Evolutionary conservation across 2,888 invertebrate species (phyloP).

Genomic region (Apotomis betuletana): DNA sequence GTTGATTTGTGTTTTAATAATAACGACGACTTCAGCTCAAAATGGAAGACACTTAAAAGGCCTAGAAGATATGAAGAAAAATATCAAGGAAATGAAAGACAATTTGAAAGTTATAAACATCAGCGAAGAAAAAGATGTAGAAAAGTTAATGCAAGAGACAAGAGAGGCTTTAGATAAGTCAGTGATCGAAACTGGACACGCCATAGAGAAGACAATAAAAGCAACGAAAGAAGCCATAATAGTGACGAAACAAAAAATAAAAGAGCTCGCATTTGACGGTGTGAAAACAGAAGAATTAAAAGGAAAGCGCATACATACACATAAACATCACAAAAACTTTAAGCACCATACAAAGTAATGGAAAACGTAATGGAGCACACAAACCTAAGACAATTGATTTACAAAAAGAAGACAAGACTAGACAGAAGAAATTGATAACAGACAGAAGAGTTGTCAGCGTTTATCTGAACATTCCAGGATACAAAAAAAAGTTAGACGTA

Average conservation of each 20-base stretch:
- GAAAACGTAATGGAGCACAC: too few relatives aligned
- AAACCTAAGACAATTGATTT: neutral
- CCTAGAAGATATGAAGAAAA: neutral
- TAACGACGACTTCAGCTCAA: neutral
- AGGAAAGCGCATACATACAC: neutral
- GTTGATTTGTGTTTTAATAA: conserved; percentile 6
- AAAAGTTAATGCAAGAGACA: neutral
- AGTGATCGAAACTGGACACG: neutral
- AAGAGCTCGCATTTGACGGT: neutral
- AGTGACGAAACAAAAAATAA: neutral
- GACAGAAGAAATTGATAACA: neutral
- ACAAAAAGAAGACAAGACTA: neutral
- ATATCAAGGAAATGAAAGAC: neutral
- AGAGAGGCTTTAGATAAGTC: conserved; percentile 7
- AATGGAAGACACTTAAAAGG: neutral
- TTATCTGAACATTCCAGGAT: too few relatives aligned
- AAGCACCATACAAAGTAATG: neutral
- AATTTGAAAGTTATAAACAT: neutral
- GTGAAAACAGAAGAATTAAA: neutral
- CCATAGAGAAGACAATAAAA: conserved; percentile 3
- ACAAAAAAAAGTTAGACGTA: too few relatives aligned
- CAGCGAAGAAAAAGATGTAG: neutral
- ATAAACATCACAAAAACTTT: neutral
- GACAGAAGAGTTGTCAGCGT: too few relatives aligned
- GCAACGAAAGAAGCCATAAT: conserved; percentile 2